phyloP scores from a whole-genome alignment of 2,888 invertebrate genomes.

The Carpatolechia fugitivella region DNA sequence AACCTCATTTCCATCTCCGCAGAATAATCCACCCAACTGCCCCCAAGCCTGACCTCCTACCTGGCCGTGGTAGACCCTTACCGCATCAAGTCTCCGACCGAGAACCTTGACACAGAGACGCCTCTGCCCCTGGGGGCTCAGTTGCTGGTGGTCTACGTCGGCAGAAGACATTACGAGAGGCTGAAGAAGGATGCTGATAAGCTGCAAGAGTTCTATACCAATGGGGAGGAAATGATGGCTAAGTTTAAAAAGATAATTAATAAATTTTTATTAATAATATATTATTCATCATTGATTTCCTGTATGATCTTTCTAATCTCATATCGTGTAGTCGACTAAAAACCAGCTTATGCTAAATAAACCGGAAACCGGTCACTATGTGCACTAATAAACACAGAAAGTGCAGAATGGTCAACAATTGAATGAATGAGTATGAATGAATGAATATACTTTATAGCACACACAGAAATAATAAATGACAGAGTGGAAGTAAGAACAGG shows the following conservation, averaged over 20 bases:
- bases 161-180: conserved; percentile 79
- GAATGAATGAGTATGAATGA: too few relatives aligned
- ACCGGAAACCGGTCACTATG: too few relatives aligned
- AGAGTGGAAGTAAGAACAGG: too few relatives aligned
- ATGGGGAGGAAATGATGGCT: conserved; percentile 63
- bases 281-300: too few relatives aligned
- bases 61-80: conserved; percentile 91
- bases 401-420: too few relatives aligned
- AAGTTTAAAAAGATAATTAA: conserved; percentile 61
- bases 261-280: too few relatives aligned
- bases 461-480: too few relatives aligned
- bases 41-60: conserved; percentile 86
- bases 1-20: conserved; percentile 34
- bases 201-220: conserved; percentile 60
- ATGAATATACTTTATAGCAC: too few relatives aligned
- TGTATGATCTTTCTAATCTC: too few relatives aligned
- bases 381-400: too few relatives aligned
- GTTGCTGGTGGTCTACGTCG: conserved; percentile 87
- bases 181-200: conserved; percentile 59
- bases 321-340: too few relatives aligned
- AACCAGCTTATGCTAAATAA: too few relatives aligned
- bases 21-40: conserved; percentile 90
- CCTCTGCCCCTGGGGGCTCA: conserved; percentile 90
- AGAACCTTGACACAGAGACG: conserved; percentile 81
- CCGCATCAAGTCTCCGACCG: conserved; percentile 90